These are phyloP conservation scores for Ramazzottius varieornatus DNA, from an alignment of 2,888 invertebrate genomes.

Conservation along the genomic window DNA sequence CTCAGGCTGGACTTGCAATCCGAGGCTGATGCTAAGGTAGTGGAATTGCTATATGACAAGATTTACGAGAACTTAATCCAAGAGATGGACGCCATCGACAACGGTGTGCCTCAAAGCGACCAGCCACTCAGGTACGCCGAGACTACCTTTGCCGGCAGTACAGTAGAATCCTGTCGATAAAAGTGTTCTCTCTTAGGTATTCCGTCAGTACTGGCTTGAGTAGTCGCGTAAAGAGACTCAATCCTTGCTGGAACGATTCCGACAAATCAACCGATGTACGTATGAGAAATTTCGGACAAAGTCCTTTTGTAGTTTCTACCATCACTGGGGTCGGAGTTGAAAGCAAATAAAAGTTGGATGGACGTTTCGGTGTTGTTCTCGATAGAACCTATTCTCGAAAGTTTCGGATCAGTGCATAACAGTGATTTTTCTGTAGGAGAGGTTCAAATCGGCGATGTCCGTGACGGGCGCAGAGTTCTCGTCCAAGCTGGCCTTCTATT, in stretches of 20 bases:
- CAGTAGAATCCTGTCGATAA: background rate
- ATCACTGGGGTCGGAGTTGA: too few species aligned
- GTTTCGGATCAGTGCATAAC: too few species aligned
- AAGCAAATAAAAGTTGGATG: too few species aligned
- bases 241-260: constrained; percentile 48
- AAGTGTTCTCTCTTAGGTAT: constrained; percentile 28
- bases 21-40: constrained; percentile 7
- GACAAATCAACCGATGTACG: constrained; percentile 26
- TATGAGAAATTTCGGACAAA: too few species aligned
- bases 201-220: constrained; percentile 51
- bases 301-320: too few species aligned
- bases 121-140: constrained; percentile 5
- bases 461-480: constrained; percentile 52
- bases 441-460: constrained; percentile 49
- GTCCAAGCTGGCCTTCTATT: constrained; percentile 33
- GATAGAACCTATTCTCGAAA: too few species aligned
- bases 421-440: constrained; percentile 13
- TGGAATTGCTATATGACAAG: constrained; percentile 23
- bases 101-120: constrained; percentile 59
- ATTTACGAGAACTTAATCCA: constrained; percentile 63
- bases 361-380: too few species aligned
- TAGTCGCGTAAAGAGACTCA: constrained; percentile 43
- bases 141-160: background rate
- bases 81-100: constrained; percentile 88
- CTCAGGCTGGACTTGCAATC: constrained; percentile 28